phyloP scores from a whole-genome alignment of 2,113 vertebrate genomes.

The Cygnus atratus region DNA sequence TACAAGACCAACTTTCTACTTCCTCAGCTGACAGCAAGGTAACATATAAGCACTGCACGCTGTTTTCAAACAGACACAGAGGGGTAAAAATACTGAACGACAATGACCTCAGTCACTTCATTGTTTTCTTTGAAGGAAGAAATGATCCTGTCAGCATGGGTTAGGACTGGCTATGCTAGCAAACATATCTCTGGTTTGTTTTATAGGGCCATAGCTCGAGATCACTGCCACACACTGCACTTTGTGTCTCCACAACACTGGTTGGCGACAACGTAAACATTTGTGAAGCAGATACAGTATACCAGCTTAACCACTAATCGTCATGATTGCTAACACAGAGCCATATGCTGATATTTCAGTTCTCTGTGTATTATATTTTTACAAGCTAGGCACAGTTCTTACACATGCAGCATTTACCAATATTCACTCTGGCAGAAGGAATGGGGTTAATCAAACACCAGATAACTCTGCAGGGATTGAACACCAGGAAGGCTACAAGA shows the following conservation, averaged over 20 bases:
- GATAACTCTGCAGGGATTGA: background rate
- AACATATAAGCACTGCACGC: background rate
- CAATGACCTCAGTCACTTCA: background rate
- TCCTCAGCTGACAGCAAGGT: background rate
- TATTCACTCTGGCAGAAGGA: background rate
- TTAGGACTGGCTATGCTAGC: background rate
- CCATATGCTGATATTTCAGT: constrained; percentile 8
- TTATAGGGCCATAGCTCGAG: background rate
- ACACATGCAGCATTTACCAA: background rate
- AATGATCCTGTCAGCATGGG: background rate
- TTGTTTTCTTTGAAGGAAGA: background rate
- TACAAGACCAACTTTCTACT: background rate
- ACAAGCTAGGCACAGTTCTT: background rate
- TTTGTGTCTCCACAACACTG: background rate
- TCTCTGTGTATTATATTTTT: constrained; percentile 8
- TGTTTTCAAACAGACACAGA: background rate
- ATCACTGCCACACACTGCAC: background rate
- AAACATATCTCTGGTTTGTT: background rate
- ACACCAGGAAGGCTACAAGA: background rate
- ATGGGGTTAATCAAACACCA: background rate
- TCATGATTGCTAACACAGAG: background rate
- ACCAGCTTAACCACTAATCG: background rate
- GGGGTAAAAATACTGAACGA: background rate
- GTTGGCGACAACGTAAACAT: background rate
- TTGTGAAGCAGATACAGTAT: constrained; percentile 11